Evolutionary conservation across 2,797 vertebrate genomes (phyloP).

Genomic region (Phyllotis vaccarum): DNA sequence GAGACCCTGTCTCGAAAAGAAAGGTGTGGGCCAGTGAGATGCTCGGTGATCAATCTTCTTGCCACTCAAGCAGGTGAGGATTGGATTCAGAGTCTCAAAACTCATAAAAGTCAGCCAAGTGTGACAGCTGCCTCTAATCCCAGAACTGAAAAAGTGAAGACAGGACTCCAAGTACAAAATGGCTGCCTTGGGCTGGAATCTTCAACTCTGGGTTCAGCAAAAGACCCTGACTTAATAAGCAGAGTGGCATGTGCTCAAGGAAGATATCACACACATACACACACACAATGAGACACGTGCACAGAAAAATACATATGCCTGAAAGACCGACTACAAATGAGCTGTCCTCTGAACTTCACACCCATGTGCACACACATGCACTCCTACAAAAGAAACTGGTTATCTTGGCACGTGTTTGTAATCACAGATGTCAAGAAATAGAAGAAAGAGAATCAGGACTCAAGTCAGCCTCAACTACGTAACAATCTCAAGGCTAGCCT

Average conservation of each 20-base stretch:
- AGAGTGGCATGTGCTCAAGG: background rate
- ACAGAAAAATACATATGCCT: background rate
- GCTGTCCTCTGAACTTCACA: background rate
- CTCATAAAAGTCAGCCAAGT: background rate
- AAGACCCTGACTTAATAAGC: background rate
- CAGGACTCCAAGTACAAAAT: background rate
- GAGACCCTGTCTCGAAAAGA: background rate
- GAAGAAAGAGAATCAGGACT: background rate
- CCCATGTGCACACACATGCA: background rate
- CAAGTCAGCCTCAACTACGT: background rate
- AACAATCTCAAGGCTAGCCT: background rate
- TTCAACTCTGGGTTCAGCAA: background rate
- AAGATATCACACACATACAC: background rate
- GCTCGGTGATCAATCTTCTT: background rate
- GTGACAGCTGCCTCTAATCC: background rate
- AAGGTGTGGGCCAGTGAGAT: background rate
- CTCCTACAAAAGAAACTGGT: background rate
- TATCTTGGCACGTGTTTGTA: background rate
- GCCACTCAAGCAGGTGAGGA: background rate
- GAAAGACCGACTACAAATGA: background rate
- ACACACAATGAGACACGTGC: background rate
- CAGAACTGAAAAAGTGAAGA: too few species aligned
- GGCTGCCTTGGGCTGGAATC: too few species aligned
- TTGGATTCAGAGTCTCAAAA: background rate
- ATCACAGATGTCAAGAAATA: background rate